A percentile compares a stretch with the other conserved stretches of the same genome.
These are phyloP conservation scores for Onychomys torridus DNA, from an alignment of 2,797 vertebrate genomes.

Conservation along the genomic window DNA sequence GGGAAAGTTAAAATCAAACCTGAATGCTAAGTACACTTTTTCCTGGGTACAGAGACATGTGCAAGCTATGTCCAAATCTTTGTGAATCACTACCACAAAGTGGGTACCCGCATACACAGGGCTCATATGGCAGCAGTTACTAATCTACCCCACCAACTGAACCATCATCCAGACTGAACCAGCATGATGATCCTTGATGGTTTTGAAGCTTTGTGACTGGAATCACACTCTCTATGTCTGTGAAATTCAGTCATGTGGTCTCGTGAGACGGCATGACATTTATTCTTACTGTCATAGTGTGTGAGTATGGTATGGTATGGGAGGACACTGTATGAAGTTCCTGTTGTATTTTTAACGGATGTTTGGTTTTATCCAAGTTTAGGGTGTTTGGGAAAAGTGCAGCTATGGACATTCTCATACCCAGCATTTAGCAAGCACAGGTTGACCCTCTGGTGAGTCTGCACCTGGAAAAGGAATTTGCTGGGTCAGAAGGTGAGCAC, in stretches of 20 bases:
- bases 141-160: not conserved
- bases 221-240: not conserved
- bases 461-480: not conserved
- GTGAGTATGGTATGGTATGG: not conserved
- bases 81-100: not conserved
- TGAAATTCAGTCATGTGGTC: not conserved
- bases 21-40: conserved; percentile 11
- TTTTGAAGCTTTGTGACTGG: not conserved
- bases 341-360: not conserved
- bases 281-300: not conserved
- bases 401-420: not conserved
- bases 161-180: not conserved
- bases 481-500: not conserved
- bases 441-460: not conserved
- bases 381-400: not conserved
- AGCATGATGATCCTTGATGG: not conserved
- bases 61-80: not conserved
- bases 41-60: not conserved
- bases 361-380: not conserved
- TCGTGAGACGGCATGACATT: not conserved
- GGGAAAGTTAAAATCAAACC: not conserved
- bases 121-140: not conserved
- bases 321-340: not conserved
- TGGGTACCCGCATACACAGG: not conserved
- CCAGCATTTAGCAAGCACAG: not conserved